Conservation (phyloP, 2,797 vertebrate species). For the Setipinna tenuifilis region DNA sequence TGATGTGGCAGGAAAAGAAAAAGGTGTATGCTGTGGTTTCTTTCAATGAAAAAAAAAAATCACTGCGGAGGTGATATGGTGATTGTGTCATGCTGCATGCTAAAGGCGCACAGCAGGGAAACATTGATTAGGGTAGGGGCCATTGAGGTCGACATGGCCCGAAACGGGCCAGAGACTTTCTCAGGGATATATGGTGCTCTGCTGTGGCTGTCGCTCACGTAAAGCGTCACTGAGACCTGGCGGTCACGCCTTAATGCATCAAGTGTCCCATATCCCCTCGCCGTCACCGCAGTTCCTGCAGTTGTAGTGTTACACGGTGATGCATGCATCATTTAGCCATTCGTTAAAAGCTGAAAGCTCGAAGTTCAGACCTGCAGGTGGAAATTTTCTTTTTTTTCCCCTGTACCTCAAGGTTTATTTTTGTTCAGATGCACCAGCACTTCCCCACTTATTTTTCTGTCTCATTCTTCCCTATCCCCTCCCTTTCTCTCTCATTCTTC, state of each 20-base stretch:
- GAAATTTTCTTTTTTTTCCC: conserved; percentile 16
- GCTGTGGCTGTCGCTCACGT: background rate
- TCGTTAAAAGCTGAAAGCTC: conserved; percentile 16
- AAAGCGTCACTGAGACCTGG: conserved; percentile 3
- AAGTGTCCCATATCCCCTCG: background rate
- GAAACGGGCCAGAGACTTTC: background rate
- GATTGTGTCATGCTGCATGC: background rate
- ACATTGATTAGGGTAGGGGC: background rate
- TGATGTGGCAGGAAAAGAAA: background rate
- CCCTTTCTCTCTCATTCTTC: background rate
- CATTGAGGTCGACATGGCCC: background rate
- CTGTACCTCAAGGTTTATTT: conserved; percentile 30
- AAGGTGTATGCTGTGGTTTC: background rate
- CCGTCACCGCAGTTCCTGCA: background rate
- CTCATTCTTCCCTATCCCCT: background rate
- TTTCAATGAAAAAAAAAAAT: background rate
- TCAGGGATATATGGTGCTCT: background rate
- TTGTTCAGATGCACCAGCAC: conserved; percentile 24
- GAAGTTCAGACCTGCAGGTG: conserved; percentile 5
- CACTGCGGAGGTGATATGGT: background rate
- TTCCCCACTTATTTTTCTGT: background rate
- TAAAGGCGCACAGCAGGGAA: background rate
- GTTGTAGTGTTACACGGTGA: conserved; percentile 1
- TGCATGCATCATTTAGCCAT: conserved; percentile 42
- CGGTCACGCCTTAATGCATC: conserved; percentile 11